Conservation (phyloP, 2,797 vertebrate genomes). For the Rousettus madagascariensis region DNA sequence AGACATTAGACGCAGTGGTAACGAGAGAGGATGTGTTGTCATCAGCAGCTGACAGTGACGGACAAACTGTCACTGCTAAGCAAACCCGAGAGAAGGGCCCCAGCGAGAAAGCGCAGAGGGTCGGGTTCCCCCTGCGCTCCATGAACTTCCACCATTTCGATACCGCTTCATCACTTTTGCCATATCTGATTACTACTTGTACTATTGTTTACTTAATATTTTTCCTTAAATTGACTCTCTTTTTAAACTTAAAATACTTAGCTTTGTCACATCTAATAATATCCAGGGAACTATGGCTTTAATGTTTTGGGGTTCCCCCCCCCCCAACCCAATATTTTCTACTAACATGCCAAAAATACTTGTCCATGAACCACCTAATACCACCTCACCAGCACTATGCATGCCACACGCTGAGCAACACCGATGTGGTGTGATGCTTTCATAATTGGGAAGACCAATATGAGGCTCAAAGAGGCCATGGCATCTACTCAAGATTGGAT, state of each 20-base stretch:
- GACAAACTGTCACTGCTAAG: no score
- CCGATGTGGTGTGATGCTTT: not conserved
- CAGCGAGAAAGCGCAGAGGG: not conserved
- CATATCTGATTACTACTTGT: not conserved
- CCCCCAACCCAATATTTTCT: not conserved
- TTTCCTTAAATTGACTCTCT: not conserved
- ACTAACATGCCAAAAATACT: not conserved
- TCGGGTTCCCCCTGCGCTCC: not conserved
- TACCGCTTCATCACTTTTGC: not conserved
- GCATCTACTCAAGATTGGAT: not conserved
- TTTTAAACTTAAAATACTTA: conserved; percentile 1
- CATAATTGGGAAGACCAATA: not conserved
- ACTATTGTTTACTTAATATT: not conserved
- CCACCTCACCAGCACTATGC: not conserved
- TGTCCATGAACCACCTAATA: no score
- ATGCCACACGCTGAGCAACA: not conserved
- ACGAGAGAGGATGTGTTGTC: not conserved
- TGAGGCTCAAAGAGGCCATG: not conserved
- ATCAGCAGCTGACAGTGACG: not conserved
- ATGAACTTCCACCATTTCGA: not conserved
- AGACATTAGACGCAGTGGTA: not conserved
- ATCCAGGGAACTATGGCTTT: not conserved
- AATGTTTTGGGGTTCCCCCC: not conserved
- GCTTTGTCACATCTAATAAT: not conserved
- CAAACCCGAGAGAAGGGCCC: not conserved